Percentiles rank a stretch among this genome's conserved stretches.
Evolutionary conservation across 2,888 invertebrate genomes (phyloP).

Genomic region (Marronus borbonicus): DNA sequence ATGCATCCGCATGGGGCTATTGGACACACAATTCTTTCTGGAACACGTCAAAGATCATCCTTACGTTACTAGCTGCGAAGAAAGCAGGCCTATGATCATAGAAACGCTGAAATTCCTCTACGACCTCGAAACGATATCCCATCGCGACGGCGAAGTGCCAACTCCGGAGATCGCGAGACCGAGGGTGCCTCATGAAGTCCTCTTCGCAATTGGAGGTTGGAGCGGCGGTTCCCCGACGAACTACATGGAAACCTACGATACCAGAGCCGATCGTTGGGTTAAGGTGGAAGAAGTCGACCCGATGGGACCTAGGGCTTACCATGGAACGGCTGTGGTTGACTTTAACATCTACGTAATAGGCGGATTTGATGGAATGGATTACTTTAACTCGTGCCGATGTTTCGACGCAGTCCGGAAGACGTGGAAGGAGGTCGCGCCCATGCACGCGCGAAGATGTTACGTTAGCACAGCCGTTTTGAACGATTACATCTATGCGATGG

Average conservation of each 20-base stretch:
- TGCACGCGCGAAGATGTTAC: slow-evolving; percentile 91
- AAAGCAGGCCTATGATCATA: slow-evolving; percentile 89
- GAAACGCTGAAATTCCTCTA: slow-evolving; percentile 93
- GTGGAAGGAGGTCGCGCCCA: slow-evolving; percentile 92
- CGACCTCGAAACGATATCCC: slow-evolving; percentile 91
- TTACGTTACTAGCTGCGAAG: slow-evolving; percentile 87
- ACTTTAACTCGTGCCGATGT: slow-evolving; percentile 80
- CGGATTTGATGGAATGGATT: slow-evolving; percentile 92
- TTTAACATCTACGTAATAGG: slow-evolving; percentile 91
- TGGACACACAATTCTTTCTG: slow-evolving; percentile 92
- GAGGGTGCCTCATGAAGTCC: slow-evolving; percentile 86
- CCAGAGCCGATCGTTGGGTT: slow-evolving; percentile 91
- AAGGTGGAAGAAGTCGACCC: slow-evolving; percentile 86
- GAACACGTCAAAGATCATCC: slow-evolving; percentile 92
- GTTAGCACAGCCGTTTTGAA: slow-evolving; percentile 87
- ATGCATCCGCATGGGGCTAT: slow-evolving; percentile 83
- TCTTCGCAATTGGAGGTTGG: slow-evolving; percentile 86
- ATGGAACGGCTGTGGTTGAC: slow-evolving; percentile 92
- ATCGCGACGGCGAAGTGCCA: slow-evolving; percentile 85
- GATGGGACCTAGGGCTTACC: slow-evolving; percentile 90
- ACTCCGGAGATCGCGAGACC: slow-evolving; percentile 89
- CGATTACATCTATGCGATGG: slow-evolving; percentile 88
- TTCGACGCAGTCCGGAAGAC: slow-evolving; percentile 88
- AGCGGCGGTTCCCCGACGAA: slow-evolving; percentile 82
- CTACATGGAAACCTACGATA: slow-evolving; percentile 91